Base-by-base conservation (phyloP, 2,113 vertebrate species). In the Paralichthys olivaceus region DNA sequence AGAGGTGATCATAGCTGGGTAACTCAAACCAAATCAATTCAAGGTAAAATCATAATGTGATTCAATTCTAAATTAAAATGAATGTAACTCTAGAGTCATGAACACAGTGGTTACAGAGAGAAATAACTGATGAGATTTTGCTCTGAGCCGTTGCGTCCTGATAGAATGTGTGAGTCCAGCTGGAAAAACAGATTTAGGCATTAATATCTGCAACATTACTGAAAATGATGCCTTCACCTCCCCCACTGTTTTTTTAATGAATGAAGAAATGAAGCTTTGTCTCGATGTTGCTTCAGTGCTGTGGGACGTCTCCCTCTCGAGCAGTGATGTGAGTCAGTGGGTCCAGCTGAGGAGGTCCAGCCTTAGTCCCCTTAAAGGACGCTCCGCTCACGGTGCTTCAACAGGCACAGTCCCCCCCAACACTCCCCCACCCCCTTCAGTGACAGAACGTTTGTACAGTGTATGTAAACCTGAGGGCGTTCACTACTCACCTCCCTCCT, bases 331-430 rank as follows among this genome's bases (percentile, higher is more conserved):
- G 58, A 73, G 63, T n/a, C 58, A 78, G 65, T 47, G 66, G 67
- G 71, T 64, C 29, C 37, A 77, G 79, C 77, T 84, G 86, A 90
- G 56, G 84, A 81, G 47, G 81, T 90, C 80, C 83, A 84, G 92
- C 87, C 90, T 87, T 91, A 84, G 89, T 19, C 19, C 40, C 43
- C 15, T 25, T 28, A 61, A 87, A 84, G 81, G 87, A 87, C 61
- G 64, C 75, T 80, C 72, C 61, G 88, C 83, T 26, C 56, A 65
- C 23, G 8, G 77, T 28, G 80, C 79, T 75, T 84, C 53, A 54
- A 58, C 56, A 47, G 26, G 29, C 54, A 2, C 40, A 1, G 49
- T 23, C 40, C 15, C 55, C 9, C 19, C 20, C 55, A 34, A 17
- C 49, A 34, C 5, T 34, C 54, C n/a, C n/a, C n/a, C 2, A 23